Conservation (phyloP, 2,797 vertebrate species). For the Fistularia commersonii region DNA sequence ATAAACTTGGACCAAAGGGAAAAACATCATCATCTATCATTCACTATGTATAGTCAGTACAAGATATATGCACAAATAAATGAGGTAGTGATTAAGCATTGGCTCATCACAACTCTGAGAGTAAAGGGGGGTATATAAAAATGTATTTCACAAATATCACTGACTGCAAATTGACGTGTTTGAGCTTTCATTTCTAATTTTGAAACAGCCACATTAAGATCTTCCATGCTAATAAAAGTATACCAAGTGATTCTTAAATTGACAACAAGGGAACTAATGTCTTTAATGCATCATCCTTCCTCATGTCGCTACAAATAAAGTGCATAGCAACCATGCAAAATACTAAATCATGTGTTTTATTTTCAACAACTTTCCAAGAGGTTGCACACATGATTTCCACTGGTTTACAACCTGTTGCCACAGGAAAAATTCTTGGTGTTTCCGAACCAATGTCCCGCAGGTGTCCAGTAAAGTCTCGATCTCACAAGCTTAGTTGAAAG, state of each 20-base stretch:
- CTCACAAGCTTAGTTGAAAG: constrained; percentile 51
- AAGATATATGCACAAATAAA: constrained; percentile 23
- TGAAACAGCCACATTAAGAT: too few species aligned
- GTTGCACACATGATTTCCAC: constrained; percentile 34
- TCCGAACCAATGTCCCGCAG: constrained; percentile 36
- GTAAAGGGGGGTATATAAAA: too few species aligned
- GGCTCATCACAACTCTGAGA: too few species aligned
- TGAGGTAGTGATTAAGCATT: too few species aligned
- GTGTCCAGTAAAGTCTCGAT: constrained; percentile 50
- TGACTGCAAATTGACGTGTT: constrained; percentile 10
- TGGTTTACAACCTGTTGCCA: constrained; percentile 45
- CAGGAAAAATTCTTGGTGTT: constrained; percentile 32
- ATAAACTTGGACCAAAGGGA: constrained; percentile 19
- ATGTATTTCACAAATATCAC: constrained; percentile 18
- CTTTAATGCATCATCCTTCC: too few species aligned
- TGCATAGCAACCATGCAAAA: neutral
- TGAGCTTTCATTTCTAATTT: too few species aligned
- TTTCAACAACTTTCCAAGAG: constrained; percentile 28
- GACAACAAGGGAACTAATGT: too few species aligned
- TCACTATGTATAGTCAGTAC: constrained; percentile 15
- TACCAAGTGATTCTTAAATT: too few species aligned
- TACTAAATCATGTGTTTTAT: constrained; percentile 6
- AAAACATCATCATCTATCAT: constrained; percentile 13
- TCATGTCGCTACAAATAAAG: constrained; percentile 1
- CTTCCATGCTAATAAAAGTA: too few species aligned